Conservation (phyloP, 2,797 vertebrate genomes). For the Falco concolor region DNA sequence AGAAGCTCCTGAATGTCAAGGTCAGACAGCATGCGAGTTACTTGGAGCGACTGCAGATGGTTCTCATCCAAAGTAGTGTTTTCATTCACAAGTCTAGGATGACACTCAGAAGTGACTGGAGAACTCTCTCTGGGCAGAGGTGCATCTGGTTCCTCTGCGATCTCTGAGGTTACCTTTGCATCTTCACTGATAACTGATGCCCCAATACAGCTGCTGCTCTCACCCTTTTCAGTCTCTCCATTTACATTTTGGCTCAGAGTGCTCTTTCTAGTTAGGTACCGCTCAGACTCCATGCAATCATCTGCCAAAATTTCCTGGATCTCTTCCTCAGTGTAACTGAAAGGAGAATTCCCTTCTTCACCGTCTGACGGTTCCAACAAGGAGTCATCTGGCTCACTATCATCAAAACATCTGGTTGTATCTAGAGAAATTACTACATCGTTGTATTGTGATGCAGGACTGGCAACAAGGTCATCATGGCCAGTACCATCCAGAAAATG, state of each 20-base stretch:
- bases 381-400: conserved; percentile 52
- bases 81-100: neutral
- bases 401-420: neutral
- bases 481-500: neutral
- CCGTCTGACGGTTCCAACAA: conserved; percentile 58
- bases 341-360: conserved; percentile 60
- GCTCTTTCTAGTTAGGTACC: neutral
- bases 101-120: neutral
- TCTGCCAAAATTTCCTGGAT: conserved; percentile 71
- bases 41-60: neutral
- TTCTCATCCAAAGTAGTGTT: neutral
- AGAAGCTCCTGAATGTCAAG: conserved; percentile 28
- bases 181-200: neutral
- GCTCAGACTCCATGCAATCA: conserved; percentile 9
- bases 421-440: neutral
- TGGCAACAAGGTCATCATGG: neutral
- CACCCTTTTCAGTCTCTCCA: neutral
- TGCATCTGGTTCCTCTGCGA: neutral
- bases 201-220: neutral
- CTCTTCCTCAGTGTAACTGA: conserved; percentile 66
- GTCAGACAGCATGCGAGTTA: neutral
- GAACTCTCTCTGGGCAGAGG: neutral
- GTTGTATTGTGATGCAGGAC: neutral
- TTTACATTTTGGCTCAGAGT: neutral
- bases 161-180: neutral